phyloP scores from a whole-genome alignment of 1,140 invertebrate species.

The Nasonia giraulti region DNA sequence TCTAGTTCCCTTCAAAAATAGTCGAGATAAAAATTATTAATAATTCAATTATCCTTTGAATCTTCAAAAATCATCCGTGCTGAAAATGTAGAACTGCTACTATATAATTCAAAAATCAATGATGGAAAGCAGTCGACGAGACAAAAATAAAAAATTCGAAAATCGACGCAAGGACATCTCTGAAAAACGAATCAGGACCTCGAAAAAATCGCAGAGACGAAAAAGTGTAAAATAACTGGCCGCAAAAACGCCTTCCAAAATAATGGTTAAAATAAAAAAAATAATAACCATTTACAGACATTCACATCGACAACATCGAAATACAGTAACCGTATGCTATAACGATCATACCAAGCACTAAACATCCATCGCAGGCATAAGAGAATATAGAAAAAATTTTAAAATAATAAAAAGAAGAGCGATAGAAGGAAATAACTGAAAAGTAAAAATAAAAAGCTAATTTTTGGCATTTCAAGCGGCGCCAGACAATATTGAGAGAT shows the following conservation, averaged over 20 bases:
- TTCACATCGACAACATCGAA: conserved; percentile 29
- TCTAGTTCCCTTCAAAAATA: neutral
- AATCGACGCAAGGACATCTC: conserved; percentile 31
- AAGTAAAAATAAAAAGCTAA: conserved; percentile 31
- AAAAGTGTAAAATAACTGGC: conserved; percentile 8
- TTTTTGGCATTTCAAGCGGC: conserved; percentile 9
- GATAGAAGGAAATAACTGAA: neutral
- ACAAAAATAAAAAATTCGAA: conserved; percentile 5
- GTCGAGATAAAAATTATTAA: neutral
- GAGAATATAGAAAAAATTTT: neutral
- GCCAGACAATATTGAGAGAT: conserved; percentile 15
- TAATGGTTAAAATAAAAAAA: neutral
- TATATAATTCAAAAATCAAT: conserved; percentile 10
- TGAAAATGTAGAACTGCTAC: conserved; percentile 12
- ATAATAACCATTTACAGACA: neutral
- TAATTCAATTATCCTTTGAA: neutral
- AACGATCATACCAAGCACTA: neutral
- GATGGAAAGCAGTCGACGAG: neutral
- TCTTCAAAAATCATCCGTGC: conserved; percentile 13
- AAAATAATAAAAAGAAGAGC: neutral
- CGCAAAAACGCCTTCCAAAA: neutral
- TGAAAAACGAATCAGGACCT: conserved; percentile 10
- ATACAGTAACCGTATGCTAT: neutral
- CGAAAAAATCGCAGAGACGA: neutral
- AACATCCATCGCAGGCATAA: neutral